These are phyloP conservation scores for Drosophila dives DNA, from an alignment of 2,888 invertebrate species.

Conservation along the genomic window DNA sequence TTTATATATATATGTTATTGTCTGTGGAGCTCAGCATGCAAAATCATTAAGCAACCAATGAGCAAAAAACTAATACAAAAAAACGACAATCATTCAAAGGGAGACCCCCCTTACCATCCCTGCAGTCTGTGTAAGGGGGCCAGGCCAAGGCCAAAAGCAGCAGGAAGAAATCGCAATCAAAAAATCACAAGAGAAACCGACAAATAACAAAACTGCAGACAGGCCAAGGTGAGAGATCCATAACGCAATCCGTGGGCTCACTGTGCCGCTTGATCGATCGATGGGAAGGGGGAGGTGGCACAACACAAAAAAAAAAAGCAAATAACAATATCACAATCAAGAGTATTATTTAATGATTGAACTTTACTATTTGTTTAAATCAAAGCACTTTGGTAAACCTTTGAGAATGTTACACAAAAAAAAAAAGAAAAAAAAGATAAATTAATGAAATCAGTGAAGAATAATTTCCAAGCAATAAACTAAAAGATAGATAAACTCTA, in stretches of 20 bases:
- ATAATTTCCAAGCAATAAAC: neutral
- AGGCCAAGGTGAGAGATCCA: constrained; percentile 62
- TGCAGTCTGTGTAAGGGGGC: constrained; percentile 11
- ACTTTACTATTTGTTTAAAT: neutral
- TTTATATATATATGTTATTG: constrained; percentile 7
- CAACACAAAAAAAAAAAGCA: neutral
- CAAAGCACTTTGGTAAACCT: neutral
- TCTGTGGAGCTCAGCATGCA: constrained; percentile 46
- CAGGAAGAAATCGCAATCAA: constrained; percentile 64
- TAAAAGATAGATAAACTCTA: too few species aligned
- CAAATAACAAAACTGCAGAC: constrained; percentile 43
- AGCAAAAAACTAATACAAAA: constrained; percentile 26
- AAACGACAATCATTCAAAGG: constrained; percentile 56
- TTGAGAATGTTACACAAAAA: neutral
- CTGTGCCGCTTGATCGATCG: neutral
- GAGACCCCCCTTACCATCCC: constrained; percentile 13
- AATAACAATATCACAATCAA: neutral
- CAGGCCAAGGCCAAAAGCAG: constrained; percentile 74
- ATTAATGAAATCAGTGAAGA: neutral
- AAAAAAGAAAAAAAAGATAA: neutral
- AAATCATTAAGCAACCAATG: constrained; percentile 73
- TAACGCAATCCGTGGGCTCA: constrained; percentile 28
- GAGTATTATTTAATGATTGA: neutral
- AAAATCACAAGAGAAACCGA: constrained; percentile 18
- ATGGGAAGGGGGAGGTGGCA: neutral